A percentile compares a stretch with the other conserved stretches of the same genome.
Conservation (phyloP, 2,888 invertebrate genomes). For the Morpho deidamia region DNA sequence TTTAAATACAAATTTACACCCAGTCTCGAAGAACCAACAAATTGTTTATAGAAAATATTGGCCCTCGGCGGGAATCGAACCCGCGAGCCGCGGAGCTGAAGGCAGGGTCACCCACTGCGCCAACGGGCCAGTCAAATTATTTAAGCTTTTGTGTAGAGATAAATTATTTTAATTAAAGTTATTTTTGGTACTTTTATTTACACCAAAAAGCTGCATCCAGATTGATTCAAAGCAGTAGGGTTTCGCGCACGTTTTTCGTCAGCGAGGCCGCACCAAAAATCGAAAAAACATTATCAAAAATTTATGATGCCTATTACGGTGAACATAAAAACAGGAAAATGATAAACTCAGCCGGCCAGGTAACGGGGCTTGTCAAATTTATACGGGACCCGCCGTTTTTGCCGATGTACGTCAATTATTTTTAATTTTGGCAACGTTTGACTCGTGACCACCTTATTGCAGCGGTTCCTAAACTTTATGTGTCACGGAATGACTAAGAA, state of each 20-base stretch:
- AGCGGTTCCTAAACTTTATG: neutral
- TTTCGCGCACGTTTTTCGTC: slow-evolving; percentile 21
- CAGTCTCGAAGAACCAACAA: too few relatives aligned
- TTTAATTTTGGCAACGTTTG: slow-evolving; percentile 38
- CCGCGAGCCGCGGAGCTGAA: too few relatives aligned
- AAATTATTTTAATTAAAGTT: too few relatives aligned
- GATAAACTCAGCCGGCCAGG: slow-evolving; percentile 45
- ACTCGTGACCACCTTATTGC: slow-evolving; percentile 20
- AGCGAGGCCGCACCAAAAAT: slow-evolving; percentile 27
- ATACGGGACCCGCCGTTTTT: slow-evolving; percentile 38
- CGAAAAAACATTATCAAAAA: slow-evolving; percentile 63
- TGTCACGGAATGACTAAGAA: neutral
- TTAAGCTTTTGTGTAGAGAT: too few relatives aligned
- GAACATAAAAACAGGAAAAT: slow-evolving; percentile 58
- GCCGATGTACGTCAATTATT: slow-evolving; percentile 47
- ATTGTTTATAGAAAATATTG: too few relatives aligned
- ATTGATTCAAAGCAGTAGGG: slow-evolving; percentile 1
- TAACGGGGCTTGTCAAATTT: slow-evolving; percentile 63
- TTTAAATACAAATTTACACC: too few relatives aligned
- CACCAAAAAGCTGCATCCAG: neutral
- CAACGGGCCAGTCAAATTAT: too few relatives aligned
- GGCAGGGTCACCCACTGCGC: too few relatives aligned
- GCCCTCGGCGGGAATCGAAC: too few relatives aligned
- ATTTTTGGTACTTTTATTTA: neutral
- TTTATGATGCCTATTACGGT: slow-evolving; percentile 69